phyloP scores from a whole-genome alignment of 2,888 invertebrate species.

The Baronia brevicornis region DNA sequence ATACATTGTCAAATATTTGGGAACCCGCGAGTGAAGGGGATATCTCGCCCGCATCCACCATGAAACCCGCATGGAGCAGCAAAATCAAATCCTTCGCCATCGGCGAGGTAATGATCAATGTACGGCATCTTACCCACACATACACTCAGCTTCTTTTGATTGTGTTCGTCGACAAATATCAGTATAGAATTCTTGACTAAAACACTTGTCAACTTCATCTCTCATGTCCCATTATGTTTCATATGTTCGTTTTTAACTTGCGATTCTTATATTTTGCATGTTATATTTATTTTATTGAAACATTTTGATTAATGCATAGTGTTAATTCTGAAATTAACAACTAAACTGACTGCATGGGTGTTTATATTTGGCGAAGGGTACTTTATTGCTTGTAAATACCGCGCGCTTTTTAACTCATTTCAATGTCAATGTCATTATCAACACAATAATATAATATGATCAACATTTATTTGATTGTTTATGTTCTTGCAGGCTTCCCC shows the following conservation, averaged over 20 bases:
- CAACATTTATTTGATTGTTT: constrained; percentile 2
- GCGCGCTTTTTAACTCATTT: constrained; percentile 62
- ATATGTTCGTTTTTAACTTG: constrained; percentile 54
- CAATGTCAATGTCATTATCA: constrained; percentile 24
- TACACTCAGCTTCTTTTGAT: constrained; percentile 67
- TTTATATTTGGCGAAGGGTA: constrained; percentile 57
- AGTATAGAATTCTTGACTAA: constrained; percentile 48
- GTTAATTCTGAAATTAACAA: constrained; percentile 36
- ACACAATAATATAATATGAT: constrained; percentile 18
- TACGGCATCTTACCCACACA: constrained; percentile 63
- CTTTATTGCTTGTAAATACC: constrained; percentile 61
- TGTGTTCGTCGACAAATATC: constrained; percentile 72
- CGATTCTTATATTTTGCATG: constrained; percentile 70
- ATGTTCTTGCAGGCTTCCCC: constrained; percentile 73
- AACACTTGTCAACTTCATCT: constrained; percentile 42
- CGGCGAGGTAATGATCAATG: constrained; percentile 73
- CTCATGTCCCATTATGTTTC: constrained; percentile 53
- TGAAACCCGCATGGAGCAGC: constrained; percentile 72
- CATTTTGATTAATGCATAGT: constrained; percentile 42
- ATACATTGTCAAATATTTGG: constrained; percentile 53
- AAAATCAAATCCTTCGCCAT: constrained; percentile 72
- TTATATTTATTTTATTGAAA: constrained; percentile 44
- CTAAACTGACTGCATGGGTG: constrained; percentile 65
- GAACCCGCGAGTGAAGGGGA: constrained; percentile 52
- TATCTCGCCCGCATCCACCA: constrained; percentile 48